Base-by-base conservation (phyloP, 2,888 invertebrate species). In the Carpatolechia fugitivella region DNA sequence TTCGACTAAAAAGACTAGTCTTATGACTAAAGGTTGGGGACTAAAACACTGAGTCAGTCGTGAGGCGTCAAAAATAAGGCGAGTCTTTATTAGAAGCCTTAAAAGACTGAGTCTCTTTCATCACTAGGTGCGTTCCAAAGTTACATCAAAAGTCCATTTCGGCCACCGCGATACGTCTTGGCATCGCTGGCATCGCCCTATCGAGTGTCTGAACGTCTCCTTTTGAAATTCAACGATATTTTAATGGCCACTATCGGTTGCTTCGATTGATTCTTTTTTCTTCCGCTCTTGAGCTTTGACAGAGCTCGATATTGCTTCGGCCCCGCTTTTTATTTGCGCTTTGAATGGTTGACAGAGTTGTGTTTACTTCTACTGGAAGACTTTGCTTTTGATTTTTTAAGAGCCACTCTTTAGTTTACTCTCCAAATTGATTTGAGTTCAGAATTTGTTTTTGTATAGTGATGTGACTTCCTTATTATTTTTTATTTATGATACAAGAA, bases 161-260 rank as follows among this genome's bases (percentile, higher is more conserved):
- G 72, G 65, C 60, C 55, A 70, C 64, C 68, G 62, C 78, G 77
- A 81, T 80, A 81, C 83, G 81, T 82, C 82, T 84, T 77, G 74
- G 72, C 73, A 65, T 65, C 67, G 66, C 56, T 63, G 64, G 63
- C 61, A 76, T 74, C 44, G 64, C 63, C 61, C 78, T 74, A 76
- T 74, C 68, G 72, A 66, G 70, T 71, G 69, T 70, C 72, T 63
- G 68, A 77, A 70, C 77, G 73, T 77, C 78, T 76, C 74, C 81
- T 82, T 86, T 83, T 85, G 81, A 76, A 85, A 85, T 84, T 85
- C 85, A 82, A 87, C 85, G 82, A 85, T 86, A 83, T 87, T 89
- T 88, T 89, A 89, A 89, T 88, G 84, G 85, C 83, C 82, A 82
- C 85, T 86, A 87, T 87, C 81, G 82, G 65, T 64, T 74, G 67